phyloP scores from a whole-genome alignment of 2,113 vertebrate genomes.

The Saccopteryx bilineata region DNA sequence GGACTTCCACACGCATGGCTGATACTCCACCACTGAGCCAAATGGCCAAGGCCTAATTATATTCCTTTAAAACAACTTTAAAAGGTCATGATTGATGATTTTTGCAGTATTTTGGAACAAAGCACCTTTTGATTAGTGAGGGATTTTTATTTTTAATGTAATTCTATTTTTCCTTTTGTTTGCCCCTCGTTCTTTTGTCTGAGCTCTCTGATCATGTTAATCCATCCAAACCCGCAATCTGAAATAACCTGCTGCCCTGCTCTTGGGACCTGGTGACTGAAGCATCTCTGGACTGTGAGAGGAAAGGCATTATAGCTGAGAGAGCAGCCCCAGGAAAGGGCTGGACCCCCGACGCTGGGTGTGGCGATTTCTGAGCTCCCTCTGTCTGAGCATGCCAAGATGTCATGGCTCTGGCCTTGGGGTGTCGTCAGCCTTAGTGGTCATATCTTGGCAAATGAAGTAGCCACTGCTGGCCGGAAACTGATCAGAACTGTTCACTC shows the following conservation, averaged over 20 bases:
- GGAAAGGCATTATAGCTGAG: not conserved
- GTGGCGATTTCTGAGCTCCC: accelerated
- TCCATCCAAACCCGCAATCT: not conserved
- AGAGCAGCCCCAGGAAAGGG: not conserved
- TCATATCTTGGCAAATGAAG: not conserved
- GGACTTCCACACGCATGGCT: too few species aligned
- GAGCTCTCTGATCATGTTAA: not conserved
- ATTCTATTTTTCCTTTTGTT: not conserved
- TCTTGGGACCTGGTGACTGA: not conserved
- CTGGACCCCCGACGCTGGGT: accelerated
- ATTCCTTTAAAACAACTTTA: conserved; percentile 26
- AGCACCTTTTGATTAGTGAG: conserved; percentile 30
- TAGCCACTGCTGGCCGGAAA: conserved; percentile 42
- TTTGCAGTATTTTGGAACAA: conserved; percentile 58
- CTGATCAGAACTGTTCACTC: conserved; percentile 47
- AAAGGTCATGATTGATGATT: conserved; percentile 19
- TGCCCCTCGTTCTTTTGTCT: not conserved
- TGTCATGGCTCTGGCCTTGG: not conserved
- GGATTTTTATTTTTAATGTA: not conserved
- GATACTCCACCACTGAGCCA: too few species aligned
- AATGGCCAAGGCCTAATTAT: not conserved
- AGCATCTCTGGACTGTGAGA: not conserved
- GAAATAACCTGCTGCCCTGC: not conserved
- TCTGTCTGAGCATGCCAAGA: not conserved
- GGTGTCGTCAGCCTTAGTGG: not conserved